Percentiles rank a stretch among this genome's conserved stretches.
phyloP scores from a whole-genome alignment of 2,113 vertebrate genomes.

The Oxyura jamaicensis region DNA sequence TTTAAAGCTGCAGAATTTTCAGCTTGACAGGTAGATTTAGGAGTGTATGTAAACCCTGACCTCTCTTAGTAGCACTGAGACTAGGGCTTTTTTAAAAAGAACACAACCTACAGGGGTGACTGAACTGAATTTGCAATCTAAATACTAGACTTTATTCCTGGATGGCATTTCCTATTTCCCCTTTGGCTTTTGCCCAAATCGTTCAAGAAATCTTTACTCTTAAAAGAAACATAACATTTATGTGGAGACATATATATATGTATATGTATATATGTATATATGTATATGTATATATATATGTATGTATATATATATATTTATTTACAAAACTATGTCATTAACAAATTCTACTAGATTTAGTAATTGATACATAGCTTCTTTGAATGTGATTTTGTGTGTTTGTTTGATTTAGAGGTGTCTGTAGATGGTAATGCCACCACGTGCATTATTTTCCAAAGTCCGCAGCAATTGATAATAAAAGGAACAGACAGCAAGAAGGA shows the following conservation, averaged over 20 bases:
- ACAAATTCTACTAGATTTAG: background rate
- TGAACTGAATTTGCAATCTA: background rate
- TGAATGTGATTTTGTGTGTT: background rate
- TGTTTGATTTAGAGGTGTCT: background rate
- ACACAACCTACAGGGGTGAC: background rate
- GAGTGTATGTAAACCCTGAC: background rate
- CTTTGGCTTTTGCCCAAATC: background rate
- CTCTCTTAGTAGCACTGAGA: background rate
- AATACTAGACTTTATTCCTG: background rate
- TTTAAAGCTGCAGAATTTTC: constrained; percentile 47
- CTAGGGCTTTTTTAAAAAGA: background rate
- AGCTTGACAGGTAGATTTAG: constrained; percentile 36
- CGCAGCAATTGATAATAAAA: background rate
- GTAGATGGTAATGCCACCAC: background rate
- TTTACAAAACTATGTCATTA: background rate
- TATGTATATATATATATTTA: no score
- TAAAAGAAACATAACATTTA: background rate
- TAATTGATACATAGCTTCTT: background rate
- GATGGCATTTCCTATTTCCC: background rate
- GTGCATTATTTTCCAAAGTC: background rate
- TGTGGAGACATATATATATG: background rate
- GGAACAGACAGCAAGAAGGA: background rate
- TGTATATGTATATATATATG: no score
- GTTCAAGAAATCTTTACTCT: background rate
- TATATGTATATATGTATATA: no score